Evolutionary conservation across 2,797 vertebrate genomes (phyloP).

Genomic region (Malacoraja senta): DNA sequence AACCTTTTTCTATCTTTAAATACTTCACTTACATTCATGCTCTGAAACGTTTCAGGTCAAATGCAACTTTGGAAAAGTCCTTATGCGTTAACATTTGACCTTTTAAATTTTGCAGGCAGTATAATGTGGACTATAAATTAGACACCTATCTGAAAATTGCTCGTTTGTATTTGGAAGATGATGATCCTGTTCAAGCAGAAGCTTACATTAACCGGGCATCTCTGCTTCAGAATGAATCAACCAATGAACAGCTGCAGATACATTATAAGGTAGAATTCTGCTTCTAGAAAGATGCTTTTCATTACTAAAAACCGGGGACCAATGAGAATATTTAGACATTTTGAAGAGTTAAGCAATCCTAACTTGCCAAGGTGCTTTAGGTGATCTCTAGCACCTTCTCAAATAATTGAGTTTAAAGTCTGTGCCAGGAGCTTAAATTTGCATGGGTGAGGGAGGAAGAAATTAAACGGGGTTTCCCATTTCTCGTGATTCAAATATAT

Average conservation of each 20-base stretch:
- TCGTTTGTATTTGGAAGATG: constrained; percentile 88
- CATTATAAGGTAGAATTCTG: constrained; percentile 79
- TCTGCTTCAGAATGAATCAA: constrained; percentile 93
- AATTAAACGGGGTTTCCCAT: not conserved
- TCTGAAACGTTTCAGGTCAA: not conserved
- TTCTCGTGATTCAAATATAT: not conserved
- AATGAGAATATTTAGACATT: not conserved
- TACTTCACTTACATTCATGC: not conserved
- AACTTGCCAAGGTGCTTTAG: too few relatives aligned
- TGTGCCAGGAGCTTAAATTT: too few relatives aligned
- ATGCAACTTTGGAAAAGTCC: not conserved
- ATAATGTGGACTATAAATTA: constrained; percentile 95
- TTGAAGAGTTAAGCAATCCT: not conserved
- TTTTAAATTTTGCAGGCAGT: constrained; percentile 65
- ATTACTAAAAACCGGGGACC: not conserved
- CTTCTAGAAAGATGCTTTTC: not conserved
- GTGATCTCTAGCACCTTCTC: not conserved
- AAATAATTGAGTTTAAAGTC: not conserved
- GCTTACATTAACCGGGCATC: constrained; percentile 97
- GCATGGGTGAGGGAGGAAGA: not conserved
- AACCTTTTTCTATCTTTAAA: not conserved
- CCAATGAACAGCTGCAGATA: constrained; percentile 94
- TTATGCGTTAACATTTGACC: not conserved
- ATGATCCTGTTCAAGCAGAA: constrained; percentile 94
- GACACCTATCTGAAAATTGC: constrained; percentile 98